Percentiles rank a stretch among this genome's conserved stretches.
Conservation (phyloP, 2,113 vertebrate species). For the Oryzias woworae region DNA sequence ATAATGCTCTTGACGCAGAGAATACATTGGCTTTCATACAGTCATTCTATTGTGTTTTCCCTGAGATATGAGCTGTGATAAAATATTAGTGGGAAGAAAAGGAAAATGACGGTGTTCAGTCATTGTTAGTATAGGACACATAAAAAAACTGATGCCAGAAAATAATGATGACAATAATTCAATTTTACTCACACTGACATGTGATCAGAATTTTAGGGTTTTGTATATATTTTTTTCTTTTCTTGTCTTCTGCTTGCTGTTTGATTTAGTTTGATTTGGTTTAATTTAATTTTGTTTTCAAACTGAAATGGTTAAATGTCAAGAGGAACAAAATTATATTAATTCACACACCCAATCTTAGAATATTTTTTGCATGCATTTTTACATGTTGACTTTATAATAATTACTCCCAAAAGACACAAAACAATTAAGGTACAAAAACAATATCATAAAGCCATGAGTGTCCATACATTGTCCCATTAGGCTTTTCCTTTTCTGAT, state of each 20-base stretch:
- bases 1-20: slow-evolving; percentile 40
- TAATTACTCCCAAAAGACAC: too few relatives aligned
- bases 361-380: too few relatives aligned
- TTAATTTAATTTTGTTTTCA: too few relatives aligned
- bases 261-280: too few relatives aligned
- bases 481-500: too few relatives aligned
- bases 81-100: slow-evolving; percentile 33
- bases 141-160: slow-evolving; percentile 14
- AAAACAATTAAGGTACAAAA: too few relatives aligned
- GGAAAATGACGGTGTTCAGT: slow-evolving; percentile 9
- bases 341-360: too few relatives aligned
- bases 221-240: background rate
- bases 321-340: too few relatives aligned
- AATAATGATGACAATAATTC: slow-evolving; percentile 15
- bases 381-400: too few relatives aligned
- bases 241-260: background rate
- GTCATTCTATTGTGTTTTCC: slow-evolving; percentile 36
- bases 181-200: background rate
- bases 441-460: too few relatives aligned
- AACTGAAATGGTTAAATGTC: too few relatives aligned
- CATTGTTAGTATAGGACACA: slow-evolving; percentile 12
- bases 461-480: too few relatives aligned
- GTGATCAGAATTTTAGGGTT: background rate
- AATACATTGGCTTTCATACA: slow-evolving; percentile 36
- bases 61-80: slow-evolving; percentile 22